Conservation (phyloP, 2,113 vertebrate species). For the Dolichallabes microphthalmus region DNA sequence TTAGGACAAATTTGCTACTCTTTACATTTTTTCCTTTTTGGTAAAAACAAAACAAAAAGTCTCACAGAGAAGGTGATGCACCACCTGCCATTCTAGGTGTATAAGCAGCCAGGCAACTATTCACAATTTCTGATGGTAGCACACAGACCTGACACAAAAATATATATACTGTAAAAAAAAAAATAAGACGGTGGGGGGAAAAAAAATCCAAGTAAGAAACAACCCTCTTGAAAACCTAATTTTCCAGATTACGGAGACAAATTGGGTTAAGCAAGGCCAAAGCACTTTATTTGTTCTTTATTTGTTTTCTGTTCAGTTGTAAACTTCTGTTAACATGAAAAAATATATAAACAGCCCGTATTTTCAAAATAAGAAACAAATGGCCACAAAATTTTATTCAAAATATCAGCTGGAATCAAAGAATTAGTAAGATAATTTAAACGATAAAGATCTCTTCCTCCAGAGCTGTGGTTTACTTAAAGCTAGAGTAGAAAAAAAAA, state of each 20-base stretch:
- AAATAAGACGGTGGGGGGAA: too few species aligned
- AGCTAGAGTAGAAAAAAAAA: constrained; percentile 15
- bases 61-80: too few species aligned
- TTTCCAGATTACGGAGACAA: neutral
- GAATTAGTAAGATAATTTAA: constrained; percentile 41
- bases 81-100: too few species aligned
- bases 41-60: too few species aligned
- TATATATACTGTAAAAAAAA: too few species aligned
- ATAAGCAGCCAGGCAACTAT: too few species aligned
- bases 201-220: neutral
- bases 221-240: neutral
- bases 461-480: neutral
- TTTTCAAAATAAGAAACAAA: constrained; percentile 45
- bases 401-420: constrained; percentile 17
- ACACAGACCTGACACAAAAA: too few species aligned
- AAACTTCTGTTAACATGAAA: constrained; percentile 46
- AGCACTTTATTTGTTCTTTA: constrained; percentile 51
- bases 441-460: constrained; percentile 19
- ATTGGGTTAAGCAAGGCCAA: constrained; percentile 30
- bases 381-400: constrained; percentile 30
- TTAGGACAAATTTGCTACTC: too few species aligned
- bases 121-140: too few species aligned
- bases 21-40: too few species aligned
- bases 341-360: constrained; percentile 43
- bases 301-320: constrained; percentile 32